Base-by-base conservation (phyloP, 2,113 vertebrate species). In the Panthera tigris region DNA sequence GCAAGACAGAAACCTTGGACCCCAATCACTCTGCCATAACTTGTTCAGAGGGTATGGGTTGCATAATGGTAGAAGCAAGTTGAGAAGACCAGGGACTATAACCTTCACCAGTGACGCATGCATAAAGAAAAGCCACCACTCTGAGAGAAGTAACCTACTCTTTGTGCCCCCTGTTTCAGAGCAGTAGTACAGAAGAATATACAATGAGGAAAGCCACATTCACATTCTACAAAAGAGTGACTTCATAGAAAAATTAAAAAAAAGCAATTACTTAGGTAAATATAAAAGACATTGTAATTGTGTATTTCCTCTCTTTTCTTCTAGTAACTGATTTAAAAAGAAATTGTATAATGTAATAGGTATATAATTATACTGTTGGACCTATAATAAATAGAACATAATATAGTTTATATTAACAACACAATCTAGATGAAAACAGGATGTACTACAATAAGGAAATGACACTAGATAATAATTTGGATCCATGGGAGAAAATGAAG, bases 1-100 rank as follows among this genome's bases (percentile, higher is more conserved):
- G 48, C 29, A 91, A 78, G 18, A 65, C 33, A 79, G 41, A 3
- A 69, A 50, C 6, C 15, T 0, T 29, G 13, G 16, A 7, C 12
- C 2, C 12, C 55, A 1, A 1, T 48, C 4, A 68, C 48, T 2
- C 13, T 83, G 2, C 3, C 1, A 3, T 9, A 52, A 23, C 13
- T 73, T 25, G 31, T 2, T 65, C n/a, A 87, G 0, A 55, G 11
- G 4, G 14, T 10, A 29, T 13, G 61, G 12, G 1, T 45, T 71
- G 6, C 2, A 5, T 52, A 33, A 27, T 13, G 2, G 6, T 25
- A 84, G 41, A 79, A 61, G 11, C 19, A 94, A 94, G 23, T 25
- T 7, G 14, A 48, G 41, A 68, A 36, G 66, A 78, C 1, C 4
- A 80, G 31, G 5, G 5, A 31, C 6, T 65, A 48, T 29, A 66